phyloP scores from a whole-genome alignment of 2,888 invertebrate species.

The Yponomeuta sedellus region DNA sequence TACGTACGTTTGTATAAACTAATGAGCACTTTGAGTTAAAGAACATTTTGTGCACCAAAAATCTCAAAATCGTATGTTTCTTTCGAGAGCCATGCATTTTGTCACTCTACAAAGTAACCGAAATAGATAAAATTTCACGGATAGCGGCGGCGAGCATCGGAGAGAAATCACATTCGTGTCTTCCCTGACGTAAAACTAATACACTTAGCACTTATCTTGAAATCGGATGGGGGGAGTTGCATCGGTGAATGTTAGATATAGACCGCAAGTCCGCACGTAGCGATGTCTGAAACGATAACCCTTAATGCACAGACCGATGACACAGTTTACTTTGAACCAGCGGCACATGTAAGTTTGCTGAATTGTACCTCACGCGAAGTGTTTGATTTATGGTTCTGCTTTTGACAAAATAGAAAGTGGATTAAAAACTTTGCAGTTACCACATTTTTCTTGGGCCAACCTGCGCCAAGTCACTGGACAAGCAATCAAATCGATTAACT shows the following conservation, averaged over 20 bases:
- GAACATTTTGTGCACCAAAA: not conserved
- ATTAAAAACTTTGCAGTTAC: slow-evolving; percentile 1
- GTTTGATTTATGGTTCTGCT: slow-evolving; percentile 22
- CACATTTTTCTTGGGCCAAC: not conserved
- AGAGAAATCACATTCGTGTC: slow-evolving; percentile 34
- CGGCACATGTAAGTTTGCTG: not conserved
- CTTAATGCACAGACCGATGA: not conserved
- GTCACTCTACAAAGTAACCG: not conserved
- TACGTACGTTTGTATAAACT: no score
- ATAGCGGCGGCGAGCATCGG: not conserved
- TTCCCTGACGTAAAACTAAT: slow-evolving; percentile 45
- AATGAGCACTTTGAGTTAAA: no score
- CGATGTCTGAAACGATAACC: not conserved
- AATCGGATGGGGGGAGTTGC: slow-evolving; percentile 29
- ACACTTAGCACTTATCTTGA: slow-evolving; percentile 48
- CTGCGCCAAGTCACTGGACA: not conserved
- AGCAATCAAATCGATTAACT: no score
- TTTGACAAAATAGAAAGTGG: slow-evolving; percentile 29
- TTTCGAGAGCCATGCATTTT: not conserved
- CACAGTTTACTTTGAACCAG: not conserved
- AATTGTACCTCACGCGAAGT: slow-evolving; percentile 3
- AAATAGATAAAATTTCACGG: not conserved
- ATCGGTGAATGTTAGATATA: slow-evolving; percentile 7
- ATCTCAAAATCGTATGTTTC: not conserved
- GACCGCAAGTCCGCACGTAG: not conserved